Percentiles rank a stretch among this genome's conserved stretches.
phyloP scores from a whole-genome alignment of 2,797 vertebrate species.

The Enteromius paludinosus region DNA sequence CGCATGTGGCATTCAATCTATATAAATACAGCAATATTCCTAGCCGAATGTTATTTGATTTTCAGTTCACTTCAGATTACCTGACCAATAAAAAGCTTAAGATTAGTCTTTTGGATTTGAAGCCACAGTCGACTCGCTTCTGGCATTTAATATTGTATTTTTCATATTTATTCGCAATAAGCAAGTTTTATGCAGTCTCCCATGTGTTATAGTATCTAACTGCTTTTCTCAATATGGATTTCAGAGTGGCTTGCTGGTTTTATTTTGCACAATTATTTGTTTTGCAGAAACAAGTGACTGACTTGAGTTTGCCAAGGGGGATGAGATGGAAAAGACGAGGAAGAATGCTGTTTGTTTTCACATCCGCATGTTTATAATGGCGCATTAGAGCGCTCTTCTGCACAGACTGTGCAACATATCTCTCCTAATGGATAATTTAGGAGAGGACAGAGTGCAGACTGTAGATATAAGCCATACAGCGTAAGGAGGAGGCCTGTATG shows the following conservation, averaged over 20 bases:
- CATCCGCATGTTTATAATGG: conserved; percentile 58
- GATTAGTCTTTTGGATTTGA: conserved; percentile 12
- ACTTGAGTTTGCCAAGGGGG: conserved; percentile 55
- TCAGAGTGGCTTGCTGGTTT: conserved; percentile 56
- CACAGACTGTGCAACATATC: conserved; percentile 52
- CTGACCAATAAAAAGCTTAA: conserved; percentile 41
- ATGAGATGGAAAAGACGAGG: conserved; percentile 61
- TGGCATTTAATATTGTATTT: conserved; percentile 41
- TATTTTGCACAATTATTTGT: conserved; percentile 59
- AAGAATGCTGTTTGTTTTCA: conserved; percentile 63
- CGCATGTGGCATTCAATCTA: conserved; percentile 14
- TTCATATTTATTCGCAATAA: conserved; percentile 52
- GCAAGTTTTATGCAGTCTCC: conserved; percentile 40
- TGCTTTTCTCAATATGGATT: conserved; percentile 53
- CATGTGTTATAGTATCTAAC: conserved; percentile 54
- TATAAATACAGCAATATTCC: neutral
- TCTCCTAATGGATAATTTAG: neutral
- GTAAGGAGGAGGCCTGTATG: neutral
- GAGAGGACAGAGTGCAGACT: neutral
- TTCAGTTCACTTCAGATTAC: conserved; percentile 17
- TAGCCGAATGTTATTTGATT: conserved; percentile 36
- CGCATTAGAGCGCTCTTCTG: conserved; percentile 47
- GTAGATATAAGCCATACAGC: neutral
- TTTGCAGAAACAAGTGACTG: conserved; percentile 48
- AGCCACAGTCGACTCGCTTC: neutral